These are phyloP conservation scores for Choloepus hoffmanni DNA, from an alignment of 2,113 vertebrate genomes.

Conservation along the genomic window DNA sequence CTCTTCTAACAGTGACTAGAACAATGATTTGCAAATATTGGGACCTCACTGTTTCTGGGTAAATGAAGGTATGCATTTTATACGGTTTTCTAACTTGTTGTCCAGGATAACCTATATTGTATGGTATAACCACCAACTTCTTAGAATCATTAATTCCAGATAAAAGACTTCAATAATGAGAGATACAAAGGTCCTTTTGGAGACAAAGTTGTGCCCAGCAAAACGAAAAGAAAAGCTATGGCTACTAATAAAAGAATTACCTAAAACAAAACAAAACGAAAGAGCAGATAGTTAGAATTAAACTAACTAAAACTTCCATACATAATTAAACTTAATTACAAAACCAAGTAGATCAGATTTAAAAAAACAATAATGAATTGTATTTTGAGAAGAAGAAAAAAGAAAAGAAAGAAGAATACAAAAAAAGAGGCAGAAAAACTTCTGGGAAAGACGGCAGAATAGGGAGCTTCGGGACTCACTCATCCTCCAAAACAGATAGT, in stretches of 20 bases:
- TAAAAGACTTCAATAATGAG: neutral
- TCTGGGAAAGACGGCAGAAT: neutral
- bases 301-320: neutral
- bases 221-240: neutral
- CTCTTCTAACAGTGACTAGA: neutral
- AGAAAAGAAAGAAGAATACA: neutral
- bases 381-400: neutral
- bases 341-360: neutral
- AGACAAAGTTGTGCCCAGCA: neutral
- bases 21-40: neutral
- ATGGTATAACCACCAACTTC: neutral
- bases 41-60: neutral
- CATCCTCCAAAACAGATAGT: too few relatives aligned
- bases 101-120: neutral
- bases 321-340: neutral
- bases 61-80: neutral
- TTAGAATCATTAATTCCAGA: neutral
- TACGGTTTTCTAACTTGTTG: neutral
- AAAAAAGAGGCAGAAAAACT: accelerated
- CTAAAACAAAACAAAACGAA: neutral
- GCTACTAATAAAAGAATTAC: neutral
- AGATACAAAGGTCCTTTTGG: neutral
- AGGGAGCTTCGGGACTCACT: too few relatives aligned
- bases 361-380: neutral
- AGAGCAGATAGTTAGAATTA: neutral